Evolutionary conservation across 2,797 vertebrate species (phyloP), one percentile per base, ranked within the genome.

Genomic region (Mus spretus): DNA sequence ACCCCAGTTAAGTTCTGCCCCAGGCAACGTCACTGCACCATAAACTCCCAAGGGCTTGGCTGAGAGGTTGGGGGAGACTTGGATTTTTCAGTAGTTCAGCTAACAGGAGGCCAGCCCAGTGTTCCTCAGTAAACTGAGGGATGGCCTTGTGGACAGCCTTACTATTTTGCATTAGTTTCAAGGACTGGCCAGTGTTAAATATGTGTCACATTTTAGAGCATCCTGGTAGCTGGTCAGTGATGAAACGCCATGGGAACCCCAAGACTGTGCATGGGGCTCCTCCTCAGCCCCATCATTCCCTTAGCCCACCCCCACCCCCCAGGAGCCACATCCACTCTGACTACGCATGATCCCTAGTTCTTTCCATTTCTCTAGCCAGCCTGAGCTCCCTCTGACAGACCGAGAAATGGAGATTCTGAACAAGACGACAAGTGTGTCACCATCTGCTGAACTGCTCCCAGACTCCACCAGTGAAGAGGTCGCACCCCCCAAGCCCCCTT

Each of bases 401-500:
- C 98, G 99, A 72, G 99, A 99, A 98, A 99, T 99, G 98, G 99
- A 99, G 96, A 99, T 99, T 96, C 99, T 99, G 10, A 99, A 94
- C 97, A 99, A 99, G 98, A 98, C 98, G 0, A 96, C 99, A 0
- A 98, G 98, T 1, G 97, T 98, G 77, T 98, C 98, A 6, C 97
- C 98, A 44, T 98, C 99, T 1, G 95, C 98, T 0, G 99, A 99
- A 96, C 98, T 98, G 0, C 98, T 99, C 86, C 97, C 98, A 1
- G 99, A 99, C 63, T 97, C 98, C 75, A 97, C 98, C 12, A 99
- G 99, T 31, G 99, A 99, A 84, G 99, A 99, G 79, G 98, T 99
- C 0, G 99, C 99, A 2, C 99, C 99, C 72, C 99, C 99, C 63
- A 99, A 99, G 79, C 99, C 99, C 31, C 99, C 99, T 0, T 99